These are phyloP conservation scores for Syngnathus rostellatus DNA, from an alignment of 2,797 vertebrate genomes.

Conservation along the genomic window DNA sequence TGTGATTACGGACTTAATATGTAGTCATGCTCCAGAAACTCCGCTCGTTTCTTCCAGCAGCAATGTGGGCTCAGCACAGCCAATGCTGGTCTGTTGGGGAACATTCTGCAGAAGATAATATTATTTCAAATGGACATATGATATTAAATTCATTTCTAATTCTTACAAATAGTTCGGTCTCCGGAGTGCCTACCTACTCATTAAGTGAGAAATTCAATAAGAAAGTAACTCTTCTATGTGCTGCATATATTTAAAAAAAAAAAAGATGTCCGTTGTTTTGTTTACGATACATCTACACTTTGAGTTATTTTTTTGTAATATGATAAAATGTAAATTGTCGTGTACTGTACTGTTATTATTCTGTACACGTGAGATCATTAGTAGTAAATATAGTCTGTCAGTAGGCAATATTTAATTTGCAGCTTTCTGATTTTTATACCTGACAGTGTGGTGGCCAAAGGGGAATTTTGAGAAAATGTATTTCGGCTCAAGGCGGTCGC, in stretches of 20 bases:
- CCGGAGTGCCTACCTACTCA: not conserved
- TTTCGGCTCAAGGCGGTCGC: not conserved
- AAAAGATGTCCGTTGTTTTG: not conserved
- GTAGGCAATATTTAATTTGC: too few relatives aligned
- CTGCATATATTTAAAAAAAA: not conserved
- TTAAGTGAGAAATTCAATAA: not conserved
- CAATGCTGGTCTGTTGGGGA: not conserved
- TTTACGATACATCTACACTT: too few relatives aligned
- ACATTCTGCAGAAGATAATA: not conserved
- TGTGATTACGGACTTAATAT: not conserved
- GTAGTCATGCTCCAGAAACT: constrained; percentile 1
- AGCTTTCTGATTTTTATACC: too few relatives aligned
- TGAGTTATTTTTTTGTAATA: not conserved
- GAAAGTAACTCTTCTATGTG: not conserved
- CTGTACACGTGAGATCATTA: too few relatives aligned
- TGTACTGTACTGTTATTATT: too few relatives aligned
- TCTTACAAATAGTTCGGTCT: not conserved
- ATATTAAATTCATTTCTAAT: not conserved
- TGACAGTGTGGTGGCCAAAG: too few relatives aligned
- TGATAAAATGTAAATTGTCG: too few relatives aligned
- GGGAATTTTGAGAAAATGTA: not conserved
- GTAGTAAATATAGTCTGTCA: too few relatives aligned
- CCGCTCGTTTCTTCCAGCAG: not conserved
- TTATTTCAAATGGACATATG: not conserved
- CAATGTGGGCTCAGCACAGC: not conserved